Base-by-base conservation (phyloP, 2,113 vertebrate species). In the Lipophrys pholis region DNA sequence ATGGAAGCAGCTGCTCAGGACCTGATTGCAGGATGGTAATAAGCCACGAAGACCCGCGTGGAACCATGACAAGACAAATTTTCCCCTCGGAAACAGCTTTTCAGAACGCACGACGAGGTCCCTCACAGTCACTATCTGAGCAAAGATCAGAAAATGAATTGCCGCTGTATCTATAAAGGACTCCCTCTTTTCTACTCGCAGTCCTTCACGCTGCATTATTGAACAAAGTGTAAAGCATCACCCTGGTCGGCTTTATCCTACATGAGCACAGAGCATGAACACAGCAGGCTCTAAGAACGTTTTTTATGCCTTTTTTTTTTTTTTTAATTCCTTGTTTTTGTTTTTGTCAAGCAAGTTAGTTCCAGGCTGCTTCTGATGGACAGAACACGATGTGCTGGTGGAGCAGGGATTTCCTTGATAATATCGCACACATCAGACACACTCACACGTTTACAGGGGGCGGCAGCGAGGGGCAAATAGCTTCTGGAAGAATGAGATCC, bases 1-100 rank as follows among this genome's bases (percentile, higher is more conserved):
- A 80, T 69, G 78, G 42, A 75, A 78, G 71, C 85, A 89, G 85
- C 81, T 84, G 90, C 67, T 60, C 49, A 12, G 21, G 62, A 54
- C 21, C 42, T 35, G 81, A 78, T 80, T 74, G 80, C 71, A 59
- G 83, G 83, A 86, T 78, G 86, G 69, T 83, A 87, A 88, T 87
- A 71, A 50, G 83, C 77, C 53, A 57, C 17, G 6, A 40, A 56
- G 52, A 52, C 42, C 76, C 58, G 80, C 73, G 43, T 68, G 75
- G 57, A 78, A 68, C 49, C 39, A 59, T 70, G 81, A 85, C 81
- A 85, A 85, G 80, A 86, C 78, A 75, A 86, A 86, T 87, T 81
- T 75, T 65, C 48, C 42, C 74, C 73, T 40, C 16, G 54, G 41
- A 52, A 75, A 73, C 57, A 52, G 76, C 73, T 79, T 76, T 76